These are phyloP conservation scores for Cepaea nemoralis DNA, from an alignment of 1,140 invertebrate species.

Conservation along the genomic window DNA sequence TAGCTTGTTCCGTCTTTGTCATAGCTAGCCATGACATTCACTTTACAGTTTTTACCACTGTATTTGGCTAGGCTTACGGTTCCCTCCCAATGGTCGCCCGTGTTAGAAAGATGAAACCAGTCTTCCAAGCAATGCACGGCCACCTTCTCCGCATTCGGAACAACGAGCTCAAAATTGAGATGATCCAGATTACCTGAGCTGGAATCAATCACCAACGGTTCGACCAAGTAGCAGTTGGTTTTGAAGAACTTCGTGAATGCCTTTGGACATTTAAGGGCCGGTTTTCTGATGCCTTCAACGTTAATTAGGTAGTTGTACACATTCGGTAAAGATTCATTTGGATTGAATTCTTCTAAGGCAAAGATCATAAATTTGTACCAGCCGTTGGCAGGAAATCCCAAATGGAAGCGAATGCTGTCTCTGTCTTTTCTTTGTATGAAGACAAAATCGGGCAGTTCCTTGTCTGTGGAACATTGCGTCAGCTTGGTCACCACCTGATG, in stretches of 20 bases:
- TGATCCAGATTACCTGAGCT: slow-evolving; percentile 42
- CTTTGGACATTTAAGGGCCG: slow-evolving; percentile 61
- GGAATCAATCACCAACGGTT: slow-evolving; percentile 57
- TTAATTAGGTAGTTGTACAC: slow-evolving; percentile 70
- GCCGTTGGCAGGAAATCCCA: slow-evolving; percentile 61
- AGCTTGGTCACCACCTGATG: slow-evolving; percentile 29
- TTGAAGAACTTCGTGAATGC: slow-evolving; percentile 70
- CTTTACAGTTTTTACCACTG: slow-evolving; percentile 54
- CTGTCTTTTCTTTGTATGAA: slow-evolving; percentile 59
- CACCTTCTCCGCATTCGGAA: slow-evolving; percentile 63
- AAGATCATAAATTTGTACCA: slow-evolving; percentile 70
- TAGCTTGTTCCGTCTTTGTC: slow-evolving; percentile 57
- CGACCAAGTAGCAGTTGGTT: slow-evolving; percentile 65
- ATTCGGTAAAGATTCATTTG: slow-evolving; percentile 62
- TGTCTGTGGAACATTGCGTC: slow-evolving; percentile 42
- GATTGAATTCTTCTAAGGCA: slow-evolving; percentile 58
- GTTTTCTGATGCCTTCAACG: slow-evolving; percentile 39
- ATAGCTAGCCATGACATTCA: slow-evolving; percentile 65
- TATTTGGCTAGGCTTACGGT: slow-evolving; percentile 53
- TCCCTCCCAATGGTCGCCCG: slow-evolving; percentile 54
- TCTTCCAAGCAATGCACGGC: slow-evolving; percentile 66
- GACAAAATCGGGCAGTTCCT: slow-evolving; percentile 59
- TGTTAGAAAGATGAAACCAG: slow-evolving; percentile 64
- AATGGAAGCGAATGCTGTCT: slow-evolving; percentile 47
- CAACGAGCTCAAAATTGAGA: slow-evolving; percentile 39